phyloP scores from a whole-genome alignment of 1,140 invertebrate species.

The Drosophila parabipectinata region DNA sequence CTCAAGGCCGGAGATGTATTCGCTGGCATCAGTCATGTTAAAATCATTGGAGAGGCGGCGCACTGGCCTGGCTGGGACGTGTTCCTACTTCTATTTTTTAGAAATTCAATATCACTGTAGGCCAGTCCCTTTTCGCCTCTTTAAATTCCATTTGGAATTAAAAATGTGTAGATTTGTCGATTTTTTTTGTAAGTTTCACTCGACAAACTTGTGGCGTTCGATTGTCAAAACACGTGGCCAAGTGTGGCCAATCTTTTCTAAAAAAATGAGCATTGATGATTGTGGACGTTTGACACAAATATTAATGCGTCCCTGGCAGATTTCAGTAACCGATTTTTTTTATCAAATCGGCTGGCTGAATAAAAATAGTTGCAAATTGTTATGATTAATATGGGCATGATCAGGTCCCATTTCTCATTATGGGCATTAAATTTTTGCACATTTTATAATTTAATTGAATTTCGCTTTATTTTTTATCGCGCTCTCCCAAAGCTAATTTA shows the following conservation, averaged over 20 bases:
- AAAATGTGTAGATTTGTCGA: too few species aligned
- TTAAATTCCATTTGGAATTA: too few species aligned
- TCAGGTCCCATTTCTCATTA: constrained; percentile 59
- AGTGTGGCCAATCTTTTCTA: constrained; percentile 46
- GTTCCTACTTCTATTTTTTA: too few species aligned
- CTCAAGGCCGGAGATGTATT: constrained; percentile 91
- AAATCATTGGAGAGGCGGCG: constrained; percentile 83
- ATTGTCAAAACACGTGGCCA: constrained; percentile 40
- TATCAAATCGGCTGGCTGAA: constrained; percentile 9
- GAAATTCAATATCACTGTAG: neutral
- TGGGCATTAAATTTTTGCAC: constrained; percentile 67
- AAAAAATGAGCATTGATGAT: constrained; percentile 75
- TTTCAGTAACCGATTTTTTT: constrained; percentile 33
- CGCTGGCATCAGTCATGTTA: constrained; percentile 84
- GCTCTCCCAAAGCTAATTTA: constrained; percentile 75
- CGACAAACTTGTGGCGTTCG: constrained; percentile 41
- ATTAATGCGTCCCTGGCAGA: constrained; percentile 57
- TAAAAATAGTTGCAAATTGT: constrained; percentile 49
- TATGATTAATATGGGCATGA: constrained; percentile 66
- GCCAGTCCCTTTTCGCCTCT: too few species aligned
- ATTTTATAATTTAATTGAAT: constrained; percentile 77
- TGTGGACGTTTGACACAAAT: constrained; percentile 78
- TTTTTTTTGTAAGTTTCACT: neutral
- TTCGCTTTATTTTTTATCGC: constrained; percentile 57
- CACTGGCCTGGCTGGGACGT: constrained; percentile 30